Conservation (phyloP, 2,113 vertebrate species). For the Poeciliopsis turrubarensis region DNA sequence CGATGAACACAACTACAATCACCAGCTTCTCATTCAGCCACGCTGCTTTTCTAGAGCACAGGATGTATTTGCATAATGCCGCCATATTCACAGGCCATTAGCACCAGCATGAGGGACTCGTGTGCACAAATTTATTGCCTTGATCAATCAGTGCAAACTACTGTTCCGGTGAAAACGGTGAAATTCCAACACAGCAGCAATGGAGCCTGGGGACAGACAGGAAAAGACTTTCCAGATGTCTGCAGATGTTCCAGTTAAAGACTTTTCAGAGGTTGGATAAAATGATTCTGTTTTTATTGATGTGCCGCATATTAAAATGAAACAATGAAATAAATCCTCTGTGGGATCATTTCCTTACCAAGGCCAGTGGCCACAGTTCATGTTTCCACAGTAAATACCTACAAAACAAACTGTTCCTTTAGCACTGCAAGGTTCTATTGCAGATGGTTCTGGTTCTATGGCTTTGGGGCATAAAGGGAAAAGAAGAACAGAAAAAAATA, state of each 20-base stretch:
- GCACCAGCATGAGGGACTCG: constrained; percentile 59
- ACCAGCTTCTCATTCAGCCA: constrained; percentile 49
- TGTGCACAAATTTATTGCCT: constrained; percentile 59
- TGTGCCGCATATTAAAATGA: background rate
- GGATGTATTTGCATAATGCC: constrained; percentile 70
- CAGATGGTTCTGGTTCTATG: background rate
- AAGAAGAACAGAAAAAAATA: background rate
- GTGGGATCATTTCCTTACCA: background rate
- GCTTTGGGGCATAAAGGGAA: background rate
- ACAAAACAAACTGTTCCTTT: background rate
- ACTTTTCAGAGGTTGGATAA: background rate
- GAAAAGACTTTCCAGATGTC: background rate
- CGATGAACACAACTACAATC: constrained; percentile 57
- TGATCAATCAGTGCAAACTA: constrained; percentile 66
- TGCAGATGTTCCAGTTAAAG: background rate
- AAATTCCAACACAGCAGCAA: constrained; percentile 16
- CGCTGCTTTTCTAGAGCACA: constrained; percentile 31
- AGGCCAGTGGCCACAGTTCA: background rate
- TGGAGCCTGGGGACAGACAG: background rate
- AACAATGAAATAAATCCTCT: background rate
- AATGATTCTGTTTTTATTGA: background rate
- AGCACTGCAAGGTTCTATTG: background rate
- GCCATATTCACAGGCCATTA: constrained; percentile 70
- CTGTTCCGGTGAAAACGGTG: constrained; percentile 29
- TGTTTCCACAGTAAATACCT: background rate